Evolutionary conservation across 2,888 invertebrate genomes (phyloP).

Genomic region (Mystacides longicornis): DNA sequence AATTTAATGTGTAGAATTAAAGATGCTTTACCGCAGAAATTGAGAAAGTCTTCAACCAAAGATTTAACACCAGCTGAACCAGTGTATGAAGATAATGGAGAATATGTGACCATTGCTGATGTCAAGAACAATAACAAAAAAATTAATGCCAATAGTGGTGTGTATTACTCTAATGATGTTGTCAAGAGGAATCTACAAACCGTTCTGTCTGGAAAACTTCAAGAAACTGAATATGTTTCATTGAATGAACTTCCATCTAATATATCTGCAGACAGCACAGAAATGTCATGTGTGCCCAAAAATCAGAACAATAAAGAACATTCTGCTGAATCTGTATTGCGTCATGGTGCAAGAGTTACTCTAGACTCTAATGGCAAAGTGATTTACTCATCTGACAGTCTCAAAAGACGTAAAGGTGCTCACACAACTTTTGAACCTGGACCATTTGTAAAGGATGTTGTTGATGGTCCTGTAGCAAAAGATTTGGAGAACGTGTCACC

Average conservation of each 20-base stretch:
- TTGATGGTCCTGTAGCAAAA: slow-evolving; percentile 34
- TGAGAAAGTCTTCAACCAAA: slow-evolving; percentile 47
- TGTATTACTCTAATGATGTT: slow-evolving; percentile 61
- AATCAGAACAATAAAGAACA: slow-evolving; percentile 31
- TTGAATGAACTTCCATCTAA: slow-evolving; percentile 65
- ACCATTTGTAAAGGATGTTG: slow-evolving; percentile 65
- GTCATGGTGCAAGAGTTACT: slow-evolving; percentile 69
- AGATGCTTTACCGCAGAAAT: slow-evolving; percentile 52
- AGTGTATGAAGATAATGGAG: slow-evolving; percentile 57
- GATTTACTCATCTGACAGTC: slow-evolving; percentile 79
- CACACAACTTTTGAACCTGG: slow-evolving; percentile 85
- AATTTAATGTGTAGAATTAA: slow-evolving; percentile 66
- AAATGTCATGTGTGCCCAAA: slow-evolving; percentile 6
- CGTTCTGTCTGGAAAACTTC: slow-evolving; percentile 52
- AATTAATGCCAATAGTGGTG: slow-evolving; percentile 36
- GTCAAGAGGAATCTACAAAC: slow-evolving; percentile 56
- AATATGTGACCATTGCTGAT: slow-evolving; percentile 82
- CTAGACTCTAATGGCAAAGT: slow-evolving; percentile 83
- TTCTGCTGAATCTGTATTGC: slow-evolving; percentile 41
- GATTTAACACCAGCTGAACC: slow-evolving; percentile 42
- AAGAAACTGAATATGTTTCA: slow-evolving; percentile 72
- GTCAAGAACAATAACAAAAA: slow-evolving; percentile 72
- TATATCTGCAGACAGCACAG: slow-evolving; percentile 27
- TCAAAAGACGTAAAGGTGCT: slow-evolving; percentile 69
- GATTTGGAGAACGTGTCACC: slow-evolving; percentile 4